Conservation (phyloP, 2,113 vertebrate species). For the Chionomys nivalis region DNA sequence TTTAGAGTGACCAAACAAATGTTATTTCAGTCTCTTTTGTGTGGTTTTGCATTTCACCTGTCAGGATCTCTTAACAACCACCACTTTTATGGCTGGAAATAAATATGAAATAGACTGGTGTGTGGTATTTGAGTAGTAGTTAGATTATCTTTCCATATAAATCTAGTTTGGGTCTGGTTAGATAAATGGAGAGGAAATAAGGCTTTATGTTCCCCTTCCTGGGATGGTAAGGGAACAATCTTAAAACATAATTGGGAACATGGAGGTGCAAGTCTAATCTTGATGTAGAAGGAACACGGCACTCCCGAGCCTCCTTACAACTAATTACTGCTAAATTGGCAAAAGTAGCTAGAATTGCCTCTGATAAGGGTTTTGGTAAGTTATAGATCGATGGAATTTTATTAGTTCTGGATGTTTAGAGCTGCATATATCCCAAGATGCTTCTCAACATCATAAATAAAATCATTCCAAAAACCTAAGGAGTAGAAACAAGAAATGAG, state of each 20-base stretch:
- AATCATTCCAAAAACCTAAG: constrained; percentile 6
- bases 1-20: neutral
- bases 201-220: neutral
- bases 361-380: constrained; percentile 7
- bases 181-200: neutral
- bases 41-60: neutral
- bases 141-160: constrained; percentile 45
- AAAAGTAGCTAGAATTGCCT: constrained; percentile 59
- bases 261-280: neutral
- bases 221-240: constrained; percentile 26
- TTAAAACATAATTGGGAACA: constrained; percentile 59
- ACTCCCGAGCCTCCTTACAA: neutral
- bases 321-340: constrained; percentile 63
- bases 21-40: neutral
- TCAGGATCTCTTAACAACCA: constrained; percentile 39
- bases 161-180: constrained; percentile 44
- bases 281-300: neutral
- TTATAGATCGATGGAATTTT: constrained; percentile 53
- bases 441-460: constrained; percentile 47
- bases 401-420: constrained; percentile 59
- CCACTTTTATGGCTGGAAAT: constrained; percentile 16
- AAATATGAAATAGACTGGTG: constrained; percentile 27
- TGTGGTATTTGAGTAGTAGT: neutral
- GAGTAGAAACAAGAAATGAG: neutral
- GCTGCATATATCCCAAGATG: neutral